phyloP scores from a whole-genome alignment of 2,888 invertebrate species.

The Girardia tigrina region DNA sequence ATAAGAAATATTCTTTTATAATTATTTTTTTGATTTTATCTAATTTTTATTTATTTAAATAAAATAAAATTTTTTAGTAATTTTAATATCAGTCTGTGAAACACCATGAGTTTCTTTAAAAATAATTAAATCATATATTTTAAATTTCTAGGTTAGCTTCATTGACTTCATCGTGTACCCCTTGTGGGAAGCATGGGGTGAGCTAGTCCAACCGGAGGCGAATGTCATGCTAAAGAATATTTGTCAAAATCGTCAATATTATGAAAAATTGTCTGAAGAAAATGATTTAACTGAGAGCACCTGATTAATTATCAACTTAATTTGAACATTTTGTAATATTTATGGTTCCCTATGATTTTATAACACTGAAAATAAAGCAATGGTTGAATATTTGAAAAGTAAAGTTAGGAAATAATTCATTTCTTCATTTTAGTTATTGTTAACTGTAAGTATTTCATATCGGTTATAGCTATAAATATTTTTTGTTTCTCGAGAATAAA shows the following conservation, averaged over 20 bases:
- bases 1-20: no score
- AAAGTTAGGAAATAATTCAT: no score
- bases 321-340: background rate
- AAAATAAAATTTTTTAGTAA: no score
- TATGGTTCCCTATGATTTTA: background rate
- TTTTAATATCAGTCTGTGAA: no score
- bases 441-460: no score
- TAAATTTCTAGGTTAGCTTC: background rate
- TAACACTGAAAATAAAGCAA: background rate
- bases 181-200: background rate
- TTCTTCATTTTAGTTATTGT: background rate
- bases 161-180: conserved; percentile 11
- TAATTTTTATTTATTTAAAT: no score
- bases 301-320: background rate
- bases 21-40: no score
- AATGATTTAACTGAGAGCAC: background rate
- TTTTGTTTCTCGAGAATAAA: no score
- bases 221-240: background rate
- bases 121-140: background rate
- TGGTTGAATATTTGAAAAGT: background rate
- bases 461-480: no score
- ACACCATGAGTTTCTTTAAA: no score
- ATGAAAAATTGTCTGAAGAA: background rate
- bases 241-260: background rate
- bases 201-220: background rate